Percentiles rank a stretch among this genome's conserved stretches.
phyloP scores from a whole-genome alignment of 1,140 invertebrate species.

The Tetragonula clypearis region DNA sequence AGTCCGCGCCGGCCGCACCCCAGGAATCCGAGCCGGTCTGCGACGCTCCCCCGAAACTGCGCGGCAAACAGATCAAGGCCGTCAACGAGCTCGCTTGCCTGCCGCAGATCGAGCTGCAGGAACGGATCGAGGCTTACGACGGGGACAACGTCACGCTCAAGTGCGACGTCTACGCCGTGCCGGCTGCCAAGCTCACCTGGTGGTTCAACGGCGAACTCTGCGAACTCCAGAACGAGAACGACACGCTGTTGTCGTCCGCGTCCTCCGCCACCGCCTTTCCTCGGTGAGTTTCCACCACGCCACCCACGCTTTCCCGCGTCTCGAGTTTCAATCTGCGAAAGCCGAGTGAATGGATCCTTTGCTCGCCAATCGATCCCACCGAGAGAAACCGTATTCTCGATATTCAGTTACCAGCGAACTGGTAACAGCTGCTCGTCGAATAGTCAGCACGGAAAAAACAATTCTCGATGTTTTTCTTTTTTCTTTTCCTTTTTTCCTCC shows the following conservation, averaged over 20 bases:
- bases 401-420: not conserved
- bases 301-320: too few relatives aligned
- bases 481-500: not conserved
- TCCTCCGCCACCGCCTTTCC: conserved; percentile 30
- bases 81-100: conserved; percentile 92
- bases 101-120: conserved; percentile 86
- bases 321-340: not conserved
- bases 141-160: conserved; percentile 90
- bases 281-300: conserved; percentile 21
- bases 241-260: conserved; percentile 60
- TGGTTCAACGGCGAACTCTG: conserved; percentile 87
- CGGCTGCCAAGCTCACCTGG: conserved; percentile 90
- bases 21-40: conserved; percentile 87
- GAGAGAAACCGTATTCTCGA: too few relatives aligned
- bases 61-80: conserved; percentile 86
- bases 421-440: not conserved
- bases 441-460: not conserved
- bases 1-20: conserved; percentile 85
- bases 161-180: conserved; percentile 90
- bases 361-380: not conserved
- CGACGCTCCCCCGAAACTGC: conserved; percentile 85
- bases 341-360: too few relatives aligned
- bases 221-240: conserved; percentile 75
- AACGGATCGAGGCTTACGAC: conserved; percentile 85
- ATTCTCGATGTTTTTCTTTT: not conserved